phyloP scores from a whole-genome alignment of 2,797 vertebrate genomes.

The Champsocephalus esox region DNA sequence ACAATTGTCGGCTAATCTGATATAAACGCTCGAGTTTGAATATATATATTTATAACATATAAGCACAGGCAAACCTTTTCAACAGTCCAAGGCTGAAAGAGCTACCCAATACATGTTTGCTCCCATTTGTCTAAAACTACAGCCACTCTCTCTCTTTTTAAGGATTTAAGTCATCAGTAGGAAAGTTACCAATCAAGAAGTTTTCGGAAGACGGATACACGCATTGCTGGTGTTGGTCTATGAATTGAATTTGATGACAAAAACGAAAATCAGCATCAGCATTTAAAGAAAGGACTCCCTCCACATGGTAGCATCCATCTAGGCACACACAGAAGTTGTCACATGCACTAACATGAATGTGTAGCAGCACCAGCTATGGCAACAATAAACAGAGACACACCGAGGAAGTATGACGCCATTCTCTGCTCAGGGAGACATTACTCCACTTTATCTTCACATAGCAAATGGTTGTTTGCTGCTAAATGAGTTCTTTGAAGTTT shows the following conservation, averaged over 20 bases:
- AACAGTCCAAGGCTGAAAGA: neutral
- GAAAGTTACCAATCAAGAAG: neutral
- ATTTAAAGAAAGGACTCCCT: no score
- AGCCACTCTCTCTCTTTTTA: slow-evolving; percentile 8
- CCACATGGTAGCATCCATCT: no score
- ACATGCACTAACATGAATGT: no score
- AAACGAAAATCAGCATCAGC: no score
- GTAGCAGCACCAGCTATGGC: no score
- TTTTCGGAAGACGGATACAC: slow-evolving; percentile 8
- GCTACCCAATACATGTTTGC: neutral
- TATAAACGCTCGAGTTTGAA: neutral
- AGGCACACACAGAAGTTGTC: no score
- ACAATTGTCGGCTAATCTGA: neutral
- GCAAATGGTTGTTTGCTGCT: no score
- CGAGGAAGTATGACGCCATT: no score
- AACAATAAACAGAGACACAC: no score
- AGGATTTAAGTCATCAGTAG: neutral
- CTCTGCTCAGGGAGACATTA: no score
- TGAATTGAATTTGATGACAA: slow-evolving; percentile 28
- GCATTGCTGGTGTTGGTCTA: slow-evolving; percentile 4
- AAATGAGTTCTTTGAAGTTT: no score
- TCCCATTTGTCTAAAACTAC: neutral
- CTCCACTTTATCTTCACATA: no score
- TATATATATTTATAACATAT: neutral
- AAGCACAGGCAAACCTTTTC: neutral